Conservation (phyloP, 2,888 invertebrate species). For the Polyploca ridens region DNA sequence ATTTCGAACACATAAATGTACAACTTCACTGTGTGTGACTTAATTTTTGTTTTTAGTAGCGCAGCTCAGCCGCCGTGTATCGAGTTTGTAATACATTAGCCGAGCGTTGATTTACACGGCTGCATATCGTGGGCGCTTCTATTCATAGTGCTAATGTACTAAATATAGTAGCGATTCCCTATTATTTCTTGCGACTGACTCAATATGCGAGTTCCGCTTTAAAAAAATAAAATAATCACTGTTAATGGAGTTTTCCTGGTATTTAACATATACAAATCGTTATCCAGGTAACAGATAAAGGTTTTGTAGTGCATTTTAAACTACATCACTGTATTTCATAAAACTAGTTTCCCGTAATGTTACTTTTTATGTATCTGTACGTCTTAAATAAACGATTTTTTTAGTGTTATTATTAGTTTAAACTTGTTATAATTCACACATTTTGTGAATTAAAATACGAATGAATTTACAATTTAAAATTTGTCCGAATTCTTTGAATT, state of each 20-base stretch:
- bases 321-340: not conserved
- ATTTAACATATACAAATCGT: conserved; percentile 12
- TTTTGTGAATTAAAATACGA: not conserved
- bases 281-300: not conserved
- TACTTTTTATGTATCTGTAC: not conserved
- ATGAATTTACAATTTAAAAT: not conserved
- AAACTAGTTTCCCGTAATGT: not conserved
- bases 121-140: conserved; percentile 76
- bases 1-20: conserved; percentile 41
- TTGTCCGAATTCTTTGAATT: not conserved
- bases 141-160: conserved; percentile 82
- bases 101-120: conserved; percentile 79
- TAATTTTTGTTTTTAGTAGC: conserved; percentile 49
- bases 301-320: not conserved
- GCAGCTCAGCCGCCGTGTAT: conserved; percentile 58
- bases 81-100: conserved; percentile 78
- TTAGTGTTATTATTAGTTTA: no score
- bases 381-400: not conserved
- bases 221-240: conserved; percentile 39
- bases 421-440: no score
- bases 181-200: conserved; percentile 78
- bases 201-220: conserved; percentile 65
- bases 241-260: conserved; percentile 16
- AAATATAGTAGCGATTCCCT: conserved; percentile 81
- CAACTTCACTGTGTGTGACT: conserved; percentile 30